Conservation (phyloP, 2,113 vertebrate genomes). For the Psilopsiagon aurifrons region DNA sequence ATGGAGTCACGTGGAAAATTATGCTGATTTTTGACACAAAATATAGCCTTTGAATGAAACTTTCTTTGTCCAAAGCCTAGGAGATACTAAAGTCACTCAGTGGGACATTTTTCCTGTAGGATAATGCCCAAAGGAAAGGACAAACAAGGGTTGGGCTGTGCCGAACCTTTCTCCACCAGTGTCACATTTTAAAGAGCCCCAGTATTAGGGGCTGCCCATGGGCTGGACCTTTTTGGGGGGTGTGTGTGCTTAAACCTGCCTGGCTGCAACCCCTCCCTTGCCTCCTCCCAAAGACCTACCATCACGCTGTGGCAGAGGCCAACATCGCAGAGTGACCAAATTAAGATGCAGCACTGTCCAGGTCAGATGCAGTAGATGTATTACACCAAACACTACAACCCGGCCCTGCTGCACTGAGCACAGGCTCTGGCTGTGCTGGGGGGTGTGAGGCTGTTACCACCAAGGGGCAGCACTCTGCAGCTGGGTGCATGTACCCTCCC, state of each 20-base stretch:
- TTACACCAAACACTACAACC: rapidly evolving
- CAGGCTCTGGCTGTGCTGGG: not conserved
- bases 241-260: not conserved
- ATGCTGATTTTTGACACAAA: not conserved
- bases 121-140: not conserved
- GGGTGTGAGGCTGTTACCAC: not conserved
- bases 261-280: not conserved
- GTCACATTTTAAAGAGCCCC: not conserved
- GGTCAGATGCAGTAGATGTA: not conserved
- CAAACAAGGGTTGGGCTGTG: not conserved
- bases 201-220: not conserved
- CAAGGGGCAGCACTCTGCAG: not conserved
- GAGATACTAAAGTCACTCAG: not conserved
- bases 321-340: rapidly evolving
- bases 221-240: rapidly evolving
- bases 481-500: rapidly evolving
- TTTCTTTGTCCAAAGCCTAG: not conserved
- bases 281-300: not conserved
- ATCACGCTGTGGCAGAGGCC: not conserved
- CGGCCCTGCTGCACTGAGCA: rapidly evolving
- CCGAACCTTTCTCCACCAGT: not conserved
- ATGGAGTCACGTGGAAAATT: not conserved
- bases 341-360: not conserved
- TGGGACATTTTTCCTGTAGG: not conserved
- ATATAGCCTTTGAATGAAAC: not conserved